Evolutionary conservation across 2,888 invertebrate genomes (phyloP).

Genomic region (Lepidocyrtoides sp.): DNA sequence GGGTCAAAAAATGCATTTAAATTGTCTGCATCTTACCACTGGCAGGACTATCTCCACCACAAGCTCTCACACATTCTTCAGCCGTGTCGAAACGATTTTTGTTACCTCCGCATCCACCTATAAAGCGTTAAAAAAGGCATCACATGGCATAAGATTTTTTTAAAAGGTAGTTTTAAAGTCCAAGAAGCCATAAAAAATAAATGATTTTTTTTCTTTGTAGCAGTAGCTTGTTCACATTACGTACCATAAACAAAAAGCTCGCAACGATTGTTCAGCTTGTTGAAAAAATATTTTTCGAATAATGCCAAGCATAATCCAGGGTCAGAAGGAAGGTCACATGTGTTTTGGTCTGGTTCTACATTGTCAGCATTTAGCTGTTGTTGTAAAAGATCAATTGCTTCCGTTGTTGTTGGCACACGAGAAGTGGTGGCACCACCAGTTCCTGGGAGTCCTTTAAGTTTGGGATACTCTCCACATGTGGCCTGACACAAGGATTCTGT

Average conservation of each 20-base stretch:
- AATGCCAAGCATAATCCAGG: constrained; percentile 79
- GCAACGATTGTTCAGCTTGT: constrained; percentile 79
- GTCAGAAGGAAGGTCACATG: constrained; percentile 77
- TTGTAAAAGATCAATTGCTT: constrained; percentile 34
- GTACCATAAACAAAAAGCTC: constrained; percentile 79
- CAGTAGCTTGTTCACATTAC: no score
- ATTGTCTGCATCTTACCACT: constrained; percentile 72
- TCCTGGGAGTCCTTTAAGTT: constrained; percentile 29
- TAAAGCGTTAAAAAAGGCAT: neutral
- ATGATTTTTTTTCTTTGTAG: no score
- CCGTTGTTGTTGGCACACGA: neutral
- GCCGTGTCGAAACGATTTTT: constrained; percentile 80
- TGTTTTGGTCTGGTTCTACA: neutral
- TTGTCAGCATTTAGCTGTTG: constrained; percentile 42
- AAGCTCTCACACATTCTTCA: constrained; percentile 81
- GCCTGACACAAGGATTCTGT: constrained; percentile 74
- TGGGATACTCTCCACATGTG: constrained; percentile 79
- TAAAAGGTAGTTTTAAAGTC: no score
- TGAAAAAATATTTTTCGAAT: constrained; percentile 74
- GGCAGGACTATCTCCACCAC: constrained; percentile 82
- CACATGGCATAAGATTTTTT: neutral
- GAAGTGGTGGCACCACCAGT: constrained; percentile 32
- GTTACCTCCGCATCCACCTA: constrained; percentile 84
- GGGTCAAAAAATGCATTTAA: no score
- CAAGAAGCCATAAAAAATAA: no score